Conservation (phyloP, 2,113 vertebrate species). For the Noturus placidus region DNA sequence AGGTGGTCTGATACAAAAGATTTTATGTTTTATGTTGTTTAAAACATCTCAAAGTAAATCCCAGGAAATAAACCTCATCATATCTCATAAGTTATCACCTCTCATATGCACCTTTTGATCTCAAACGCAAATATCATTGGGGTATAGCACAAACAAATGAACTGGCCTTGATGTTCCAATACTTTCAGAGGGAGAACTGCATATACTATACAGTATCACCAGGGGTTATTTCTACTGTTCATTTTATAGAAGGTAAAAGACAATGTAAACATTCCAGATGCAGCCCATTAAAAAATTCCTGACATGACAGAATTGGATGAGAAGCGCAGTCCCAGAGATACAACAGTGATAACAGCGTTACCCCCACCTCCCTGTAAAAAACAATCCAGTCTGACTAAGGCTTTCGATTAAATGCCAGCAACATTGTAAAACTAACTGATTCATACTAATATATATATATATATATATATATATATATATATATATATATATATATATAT, state of each 20-base stretch:
- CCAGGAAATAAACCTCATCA: too few species aligned
- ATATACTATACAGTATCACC: background rate
- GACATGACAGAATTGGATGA: background rate
- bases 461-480: too few species aligned
- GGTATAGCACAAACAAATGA: too few species aligned
- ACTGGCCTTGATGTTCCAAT: too few species aligned
- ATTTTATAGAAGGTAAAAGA: background rate
- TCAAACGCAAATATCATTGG: too few species aligned
- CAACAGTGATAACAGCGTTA: background rate
- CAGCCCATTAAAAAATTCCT: background rate
- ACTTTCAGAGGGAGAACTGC: too few species aligned
- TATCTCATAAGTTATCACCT: too few species aligned
- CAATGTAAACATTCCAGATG: background rate
- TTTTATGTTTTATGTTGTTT: too few species aligned
- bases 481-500: too few species aligned
- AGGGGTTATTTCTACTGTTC: background rate
- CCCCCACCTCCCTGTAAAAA: background rate
- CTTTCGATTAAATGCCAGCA: conserved; percentile 2
- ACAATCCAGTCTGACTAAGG: background rate
- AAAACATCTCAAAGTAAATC: too few species aligned
- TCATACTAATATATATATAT: background rate
- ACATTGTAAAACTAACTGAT: background rate
- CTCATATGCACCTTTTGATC: too few species aligned
- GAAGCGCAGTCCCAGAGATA: background rate
- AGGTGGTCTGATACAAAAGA: too few species aligned